These are phyloP conservation scores for Dicycla oo DNA, from an alignment of 2,888 invertebrate genomes.

Conservation along the genomic window DNA sequence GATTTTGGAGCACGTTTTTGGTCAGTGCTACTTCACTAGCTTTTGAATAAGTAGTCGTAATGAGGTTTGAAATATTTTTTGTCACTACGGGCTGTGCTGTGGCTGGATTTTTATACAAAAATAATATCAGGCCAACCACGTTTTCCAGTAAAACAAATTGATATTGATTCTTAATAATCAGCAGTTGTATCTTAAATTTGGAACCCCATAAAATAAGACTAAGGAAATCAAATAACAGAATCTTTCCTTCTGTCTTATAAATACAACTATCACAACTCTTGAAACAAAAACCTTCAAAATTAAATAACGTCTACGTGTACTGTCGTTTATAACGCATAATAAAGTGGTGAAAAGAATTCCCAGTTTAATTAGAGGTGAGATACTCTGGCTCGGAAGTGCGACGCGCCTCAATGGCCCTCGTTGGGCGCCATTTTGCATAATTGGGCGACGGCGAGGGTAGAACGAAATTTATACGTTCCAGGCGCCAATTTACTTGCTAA, in stretches of 20 bases:
- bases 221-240: neutral
- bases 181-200: neutral
- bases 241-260: conserved; percentile 20
- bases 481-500: conserved; percentile 90
- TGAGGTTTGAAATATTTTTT: conserved; percentile 17
- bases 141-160: neutral
- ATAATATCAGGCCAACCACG: neutral
- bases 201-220: too few relatives aligned
- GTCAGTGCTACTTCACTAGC: conserved; percentile 49
- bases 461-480: conserved; percentile 88
- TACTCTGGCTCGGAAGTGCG: conserved; percentile 84
- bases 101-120: neutral
- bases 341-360: conserved; percentile 89
- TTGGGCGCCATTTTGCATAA: conserved; percentile 90
- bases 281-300: conserved; percentile 69
- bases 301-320: conserved; percentile 77
- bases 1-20: conserved; percentile 73
- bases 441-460: conserved; percentile 87
- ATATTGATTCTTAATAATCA: neutral
- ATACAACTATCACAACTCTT: conserved; percentile 5
- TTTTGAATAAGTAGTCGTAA: conserved; percentile 44
- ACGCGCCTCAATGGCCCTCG: conserved; percentile 87
- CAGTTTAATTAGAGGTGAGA: conserved; percentile 90
- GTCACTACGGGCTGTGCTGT: neutral
- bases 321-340: conserved; percentile 89